Conservation (phyloP, 2,113 vertebrate genomes). For the Strix uralensis region DNA sequence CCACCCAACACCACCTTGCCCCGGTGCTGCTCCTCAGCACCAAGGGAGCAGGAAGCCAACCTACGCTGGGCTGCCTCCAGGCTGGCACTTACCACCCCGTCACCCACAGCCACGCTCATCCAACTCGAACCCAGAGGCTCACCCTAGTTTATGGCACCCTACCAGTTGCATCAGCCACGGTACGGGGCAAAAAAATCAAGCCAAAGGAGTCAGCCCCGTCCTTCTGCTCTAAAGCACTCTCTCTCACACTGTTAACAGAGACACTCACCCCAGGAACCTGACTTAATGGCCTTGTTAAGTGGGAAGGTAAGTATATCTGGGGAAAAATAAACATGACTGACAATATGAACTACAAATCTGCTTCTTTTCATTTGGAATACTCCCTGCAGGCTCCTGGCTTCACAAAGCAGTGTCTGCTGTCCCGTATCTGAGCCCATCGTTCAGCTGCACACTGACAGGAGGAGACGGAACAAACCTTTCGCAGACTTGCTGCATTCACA, state of each 20-base stretch:
- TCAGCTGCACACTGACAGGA: not conserved
- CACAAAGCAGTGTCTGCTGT: not conserved
- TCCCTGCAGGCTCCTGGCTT: not conserved
- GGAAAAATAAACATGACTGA: not conserved
- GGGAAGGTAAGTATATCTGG: not conserved
- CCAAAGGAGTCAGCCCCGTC: not conserved
- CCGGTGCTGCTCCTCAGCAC: not conserved
- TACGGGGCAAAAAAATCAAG: not conserved
- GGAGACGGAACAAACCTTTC: not conserved
- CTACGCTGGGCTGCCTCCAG: not conserved
- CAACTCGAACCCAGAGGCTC: not conserved
- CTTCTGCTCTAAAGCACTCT: not conserved
- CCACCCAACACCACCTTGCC: fast-evolving
- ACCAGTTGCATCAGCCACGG: not conserved
- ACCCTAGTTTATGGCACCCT: not conserved
- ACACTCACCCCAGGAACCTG: not conserved
- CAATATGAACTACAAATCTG: not conserved
- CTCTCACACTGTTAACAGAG: too few relatives aligned
- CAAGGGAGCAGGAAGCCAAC: not conserved
- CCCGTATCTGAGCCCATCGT: not conserved
- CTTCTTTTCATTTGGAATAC: not conserved
- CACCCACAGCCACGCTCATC: not conserved
- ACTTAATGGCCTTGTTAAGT: not conserved
- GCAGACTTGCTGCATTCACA: too few relatives aligned
- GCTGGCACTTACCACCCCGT: not conserved